Conservation (phyloP, 2,888 invertebrate genomes). For the Hirtodrosophila trivittata region DNA sequence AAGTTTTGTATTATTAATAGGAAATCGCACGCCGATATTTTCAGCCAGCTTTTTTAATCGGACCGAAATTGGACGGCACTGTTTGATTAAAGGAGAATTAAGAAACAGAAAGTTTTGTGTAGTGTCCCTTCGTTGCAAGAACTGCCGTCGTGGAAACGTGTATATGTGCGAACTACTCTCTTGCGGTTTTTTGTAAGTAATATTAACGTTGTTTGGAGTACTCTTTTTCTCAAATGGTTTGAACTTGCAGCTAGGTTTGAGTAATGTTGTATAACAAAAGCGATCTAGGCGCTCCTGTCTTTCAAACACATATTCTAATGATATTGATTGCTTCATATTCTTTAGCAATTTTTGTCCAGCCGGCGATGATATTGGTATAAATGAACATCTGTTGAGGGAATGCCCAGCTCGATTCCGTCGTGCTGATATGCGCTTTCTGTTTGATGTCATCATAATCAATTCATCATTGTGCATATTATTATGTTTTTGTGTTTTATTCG, state of each 20-base stretch:
- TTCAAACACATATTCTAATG: conserved; percentile 84
- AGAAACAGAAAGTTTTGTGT: conserved; percentile 81
- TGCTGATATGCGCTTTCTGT: conserved; percentile 81
- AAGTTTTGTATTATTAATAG: conserved; percentile 70
- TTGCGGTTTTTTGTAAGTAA: conserved; percentile 81
- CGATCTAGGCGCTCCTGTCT: conserved; percentile 85
- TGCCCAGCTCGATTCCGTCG: conserved; percentile 84
- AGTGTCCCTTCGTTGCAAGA: conserved; percentile 77
- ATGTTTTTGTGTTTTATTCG: conserved; percentile 45
- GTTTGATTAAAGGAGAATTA: conserved; percentile 82
- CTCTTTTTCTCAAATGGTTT: conserved; percentile 81
- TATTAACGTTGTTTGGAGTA: conserved; percentile 64
- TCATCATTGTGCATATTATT: conserved; percentile 59
- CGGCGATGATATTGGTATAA: conserved; percentile 85
- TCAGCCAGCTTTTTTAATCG: conserved; percentile 81
- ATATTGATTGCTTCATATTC: conserved; percentile 84
- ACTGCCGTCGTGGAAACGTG: conserved; percentile 82
- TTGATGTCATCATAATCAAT: conserved; percentile 51
- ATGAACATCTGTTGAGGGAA: conserved; percentile 84
- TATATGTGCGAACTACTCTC: conserved; percentile 80
- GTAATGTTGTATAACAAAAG: conserved; percentile 84
- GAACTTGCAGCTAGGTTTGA: conserved; percentile 68
- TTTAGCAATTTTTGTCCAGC: conserved; percentile 85
- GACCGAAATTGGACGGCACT: conserved; percentile 83
- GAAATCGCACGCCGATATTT: conserved; percentile 66